These are phyloP conservation scores for Odocoileus virginianus DNA, from an alignment of 2,113 vertebrate species.

Conservation along the genomic window DNA sequence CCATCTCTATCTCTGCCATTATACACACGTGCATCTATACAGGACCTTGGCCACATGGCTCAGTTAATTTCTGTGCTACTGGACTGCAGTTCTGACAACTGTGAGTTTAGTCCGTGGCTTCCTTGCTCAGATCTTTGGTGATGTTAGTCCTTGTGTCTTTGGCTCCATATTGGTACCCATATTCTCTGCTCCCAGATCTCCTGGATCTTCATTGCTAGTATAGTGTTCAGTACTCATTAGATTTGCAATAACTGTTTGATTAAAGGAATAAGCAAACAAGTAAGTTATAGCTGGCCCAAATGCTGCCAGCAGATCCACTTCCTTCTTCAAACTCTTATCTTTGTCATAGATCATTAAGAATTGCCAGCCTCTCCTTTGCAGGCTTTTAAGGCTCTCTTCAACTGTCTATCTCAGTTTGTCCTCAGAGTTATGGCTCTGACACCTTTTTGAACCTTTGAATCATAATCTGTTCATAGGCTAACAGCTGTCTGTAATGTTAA, in stretches of 20 bases:
- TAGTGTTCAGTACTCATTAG: background rate
- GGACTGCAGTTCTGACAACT: background rate
- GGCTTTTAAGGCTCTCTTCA: background rate
- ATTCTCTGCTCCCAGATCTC: background rate
- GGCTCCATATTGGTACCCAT: too few species aligned
- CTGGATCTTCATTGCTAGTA: background rate
- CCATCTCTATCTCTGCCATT: background rate
- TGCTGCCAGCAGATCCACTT: background rate
- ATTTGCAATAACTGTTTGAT: background rate
- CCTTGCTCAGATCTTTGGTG: background rate
- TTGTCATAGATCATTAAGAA: background rate
- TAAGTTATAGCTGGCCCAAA: background rate
- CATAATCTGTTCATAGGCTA: background rate
- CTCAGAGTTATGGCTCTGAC: background rate
- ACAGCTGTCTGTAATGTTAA: background rate
- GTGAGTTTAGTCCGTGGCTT: background rate
- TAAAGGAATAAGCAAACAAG: background rate
- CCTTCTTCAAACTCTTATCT: background rate
- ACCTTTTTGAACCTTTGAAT: background rate
- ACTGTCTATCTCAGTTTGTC: background rate
- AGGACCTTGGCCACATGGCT: background rate
- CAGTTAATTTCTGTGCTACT: background rate
- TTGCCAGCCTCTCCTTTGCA: background rate
- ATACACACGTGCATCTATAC: accelerated
- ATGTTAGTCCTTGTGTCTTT: background rate